Percentiles rank a stretch among this genome's conserved stretches.
These are phyloP conservation scores for Melanostoma scalare DNA, from an alignment of 2,888 invertebrate species.

Conservation along the genomic window DNA sequence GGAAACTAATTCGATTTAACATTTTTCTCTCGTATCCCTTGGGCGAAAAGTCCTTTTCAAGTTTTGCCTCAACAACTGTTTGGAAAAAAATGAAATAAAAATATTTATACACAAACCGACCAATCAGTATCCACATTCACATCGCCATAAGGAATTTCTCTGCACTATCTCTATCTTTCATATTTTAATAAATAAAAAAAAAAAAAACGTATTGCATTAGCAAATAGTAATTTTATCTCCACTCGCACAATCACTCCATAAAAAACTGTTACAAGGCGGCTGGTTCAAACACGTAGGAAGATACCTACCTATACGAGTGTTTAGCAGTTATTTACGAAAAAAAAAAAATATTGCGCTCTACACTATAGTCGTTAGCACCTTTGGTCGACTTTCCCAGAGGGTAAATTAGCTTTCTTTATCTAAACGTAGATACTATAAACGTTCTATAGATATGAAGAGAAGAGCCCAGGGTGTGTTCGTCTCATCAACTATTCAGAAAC, in stretches of 20 bases:
- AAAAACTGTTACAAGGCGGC: conserved; percentile 60
- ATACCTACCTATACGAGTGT: conserved; percentile 9
- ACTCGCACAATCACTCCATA: conserved; percentile 57
- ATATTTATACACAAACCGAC: conserved; percentile 24
- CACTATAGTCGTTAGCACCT: conserved; percentile 63
- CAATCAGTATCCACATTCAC: neutral
- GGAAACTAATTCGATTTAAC: conserved; percentile 22
- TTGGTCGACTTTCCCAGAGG: conserved; percentile 70
- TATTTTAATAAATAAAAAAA: conserved; percentile 26
- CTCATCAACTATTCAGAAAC: conserved; percentile 44
- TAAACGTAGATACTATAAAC: conserved; percentile 42
- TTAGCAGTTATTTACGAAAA: conserved; percentile 59
- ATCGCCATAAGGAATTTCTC: neutral
- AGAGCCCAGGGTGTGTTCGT: conserved; percentile 28
- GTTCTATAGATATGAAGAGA: conserved; percentile 13
- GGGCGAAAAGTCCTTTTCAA: conserved; percentile 3
- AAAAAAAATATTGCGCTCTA: conserved; percentile 26
- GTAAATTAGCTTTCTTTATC: conserved; percentile 63
- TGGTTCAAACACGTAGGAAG: conserved; percentile 48
- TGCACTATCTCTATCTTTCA: conserved; percentile 25
- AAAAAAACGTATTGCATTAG: conserved; percentile 26
- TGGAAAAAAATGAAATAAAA: neutral
- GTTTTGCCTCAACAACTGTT: neutral
- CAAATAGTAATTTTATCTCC: conserved; percentile 66
- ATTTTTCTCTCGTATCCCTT: neutral